Base-by-base conservation (phyloP, 2,113 vertebrate genomes). In the Odobenus rosmarus region DNA sequence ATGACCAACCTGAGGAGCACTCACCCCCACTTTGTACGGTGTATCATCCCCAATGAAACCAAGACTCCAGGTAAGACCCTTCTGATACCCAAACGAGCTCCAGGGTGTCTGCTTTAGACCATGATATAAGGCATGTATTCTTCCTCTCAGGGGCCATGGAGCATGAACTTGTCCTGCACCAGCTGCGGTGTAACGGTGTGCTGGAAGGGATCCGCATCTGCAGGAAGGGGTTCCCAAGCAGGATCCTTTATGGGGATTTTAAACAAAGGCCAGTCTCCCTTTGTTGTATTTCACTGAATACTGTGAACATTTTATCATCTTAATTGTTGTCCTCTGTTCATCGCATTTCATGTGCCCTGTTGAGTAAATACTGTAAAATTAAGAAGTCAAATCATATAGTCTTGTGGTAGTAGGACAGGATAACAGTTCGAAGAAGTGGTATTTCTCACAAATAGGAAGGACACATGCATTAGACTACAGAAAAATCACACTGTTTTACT, bases 21-120 rank as follows among this genome's bases (percentile, higher is more conserved):
- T 49, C 99, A 99, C 93, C 99, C 99, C 84, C 99, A 99, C 83
- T 99, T 99, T 97, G 99, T 99, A 81, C 99, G 99, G 3, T 99
- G 99, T 16, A 97, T 99, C 97, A 99, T 99, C 98, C 99, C 99
- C 72, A 99, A 99, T 96, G 99, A 99, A 97, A 99, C 99, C 28
- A 99, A 99, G 97, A 99, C 99, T n/a, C 99, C 99, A 83, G 99
- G 99, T 99, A 98, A 97, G 64, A 69, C 67, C 33, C 67, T 9
- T 19, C 67, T n/a, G 15, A n/a, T n/a, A 5, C 33, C 67, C 16
- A 9, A 69, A n/a, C 33, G n/a, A 69, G 64, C 67, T 18, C 67
- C 67, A 69, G 67, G 33, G 0, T 69, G 67, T n/a, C 19, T 69
- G 33, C 67, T 69, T n/a, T n/a, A 69, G 67, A 19, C 33, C 16